Evolutionary conservation across 2,888 invertebrate species (phyloP), one percentile per base, ranked within the genome.

Genomic region (Apodemia duryi): DNA sequence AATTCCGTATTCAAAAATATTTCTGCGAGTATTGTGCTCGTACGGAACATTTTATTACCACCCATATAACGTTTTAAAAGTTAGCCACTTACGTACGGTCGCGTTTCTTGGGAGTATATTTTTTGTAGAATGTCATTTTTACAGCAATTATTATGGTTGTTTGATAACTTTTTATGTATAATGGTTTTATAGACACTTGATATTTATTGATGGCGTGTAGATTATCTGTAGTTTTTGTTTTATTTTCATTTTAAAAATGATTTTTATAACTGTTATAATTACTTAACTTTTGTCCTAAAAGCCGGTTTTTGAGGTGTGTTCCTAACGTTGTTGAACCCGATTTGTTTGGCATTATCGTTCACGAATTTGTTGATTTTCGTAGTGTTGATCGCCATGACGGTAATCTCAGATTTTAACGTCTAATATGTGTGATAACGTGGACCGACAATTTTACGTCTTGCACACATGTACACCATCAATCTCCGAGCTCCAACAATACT

Each of bases 1-100:
- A 91, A 91, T 91, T 91, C 90, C 84, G 91, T 91, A 91, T 91
- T 91, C 91, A 91, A 91, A 91, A 91, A 91, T 91, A 91, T 91
- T 90, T 91, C 87, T 86, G 87, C 91, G 85, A 90, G 91, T 91
- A 91, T 91, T 91, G 91, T 91, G 84, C 84, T 88, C 84, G 90
- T 86, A 89, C 87, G 84, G 51, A 85, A 84, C 88, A 85, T 89
- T 91, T 91, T 91, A 91, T 91, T 84, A 83, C 89, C 82, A 84
- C 74, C 86, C 89, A 86, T 91, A 91, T 91, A 91, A 88, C 91
- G 91, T 88, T 91, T 91, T 91, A 88, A 91, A 91, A 91, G 87
- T 91, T 91, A 81, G 84, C 79, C 87, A 79, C 80, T 88, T 88
- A 83, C 87, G 76, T 84, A 83, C 81, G 82, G 77, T 77, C 79